Evolutionary conservation across 2,888 invertebrate genomes (phyloP).

Genomic region (Buathra laborator): DNA sequence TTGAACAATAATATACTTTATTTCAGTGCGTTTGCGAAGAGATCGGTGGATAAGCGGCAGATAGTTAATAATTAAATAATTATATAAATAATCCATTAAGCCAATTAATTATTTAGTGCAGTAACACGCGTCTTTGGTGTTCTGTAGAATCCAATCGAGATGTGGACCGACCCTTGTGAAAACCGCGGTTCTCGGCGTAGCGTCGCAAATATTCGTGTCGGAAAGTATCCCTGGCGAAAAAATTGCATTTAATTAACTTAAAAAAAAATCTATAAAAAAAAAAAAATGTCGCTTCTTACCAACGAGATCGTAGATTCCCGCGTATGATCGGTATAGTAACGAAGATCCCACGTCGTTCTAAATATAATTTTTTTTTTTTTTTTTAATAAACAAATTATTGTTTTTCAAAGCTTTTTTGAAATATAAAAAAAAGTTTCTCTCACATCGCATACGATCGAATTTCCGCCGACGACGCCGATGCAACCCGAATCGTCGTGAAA

Average conservation of each 20-base stretch:
- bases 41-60: constrained; percentile 5
- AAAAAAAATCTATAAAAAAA: neutral
- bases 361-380: constrained; percentile 50
- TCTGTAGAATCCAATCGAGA: constrained; percentile 87
- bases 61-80: constrained; percentile 17
- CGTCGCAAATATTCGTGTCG: constrained; percentile 86
- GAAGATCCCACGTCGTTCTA: constrained; percentile 87
- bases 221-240: constrained; percentile 85
- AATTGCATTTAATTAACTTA: neutral
- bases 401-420: neutral
- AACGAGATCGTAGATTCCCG: constrained; percentile 86
- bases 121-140: constrained; percentile 87
- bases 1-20: neutral
- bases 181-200: constrained; percentile 84
- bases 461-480: constrained; percentile 86
- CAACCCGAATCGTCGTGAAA: constrained; percentile 87
- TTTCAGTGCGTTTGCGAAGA: constrained; percentile 4
- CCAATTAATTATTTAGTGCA: constrained; percentile 82
- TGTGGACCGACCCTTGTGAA: constrained; percentile 87
- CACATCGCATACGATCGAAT: constrained; percentile 86
- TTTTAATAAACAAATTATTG: neutral
- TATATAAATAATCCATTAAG: constrained; percentile 51
- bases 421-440: constrained; percentile 61
- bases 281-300: constrained; percentile 80
- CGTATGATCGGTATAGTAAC: constrained; percentile 86